Evolutionary conservation across 2,797 vertebrate species (phyloP).

Genomic region (Gymnothorax reevesii): DNA sequence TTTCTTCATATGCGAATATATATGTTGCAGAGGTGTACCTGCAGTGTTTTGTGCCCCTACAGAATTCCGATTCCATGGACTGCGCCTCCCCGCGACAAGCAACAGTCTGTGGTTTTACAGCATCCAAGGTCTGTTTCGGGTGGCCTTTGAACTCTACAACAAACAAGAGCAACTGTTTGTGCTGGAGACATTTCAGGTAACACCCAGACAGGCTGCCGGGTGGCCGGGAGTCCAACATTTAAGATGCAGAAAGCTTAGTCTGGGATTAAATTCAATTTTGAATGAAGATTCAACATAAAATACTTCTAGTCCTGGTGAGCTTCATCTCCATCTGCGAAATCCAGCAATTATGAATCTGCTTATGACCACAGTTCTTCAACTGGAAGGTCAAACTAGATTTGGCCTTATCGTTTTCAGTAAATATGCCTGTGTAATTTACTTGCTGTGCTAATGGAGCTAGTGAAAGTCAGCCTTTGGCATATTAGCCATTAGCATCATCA

Average conservation of each 20-base stretch:
- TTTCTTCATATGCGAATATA: background rate
- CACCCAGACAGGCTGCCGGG: too few relatives aligned
- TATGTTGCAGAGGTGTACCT: background rate
- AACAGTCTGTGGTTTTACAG: constrained; percentile 84
- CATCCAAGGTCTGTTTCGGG: constrained; percentile 78
- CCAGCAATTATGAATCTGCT: too few relatives aligned
- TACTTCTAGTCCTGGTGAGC: too few relatives aligned
- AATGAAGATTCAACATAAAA: too few relatives aligned
- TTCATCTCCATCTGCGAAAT: too few relatives aligned
- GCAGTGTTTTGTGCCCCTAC: constrained; percentile 10
- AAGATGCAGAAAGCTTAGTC: too few relatives aligned
- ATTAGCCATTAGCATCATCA: background rate
- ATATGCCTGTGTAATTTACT: background rate
- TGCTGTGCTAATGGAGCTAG: background rate
- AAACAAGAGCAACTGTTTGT: constrained; percentile 76
- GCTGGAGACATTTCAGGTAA: constrained; percentile 78
- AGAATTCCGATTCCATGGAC: constrained; percentile 75
- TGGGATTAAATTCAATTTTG: too few relatives aligned
- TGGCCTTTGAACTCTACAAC: constrained; percentile 78
- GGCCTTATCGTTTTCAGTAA: too few relatives aligned
- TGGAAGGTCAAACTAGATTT: too few relatives aligned
- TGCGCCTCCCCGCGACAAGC: constrained; percentile 66
- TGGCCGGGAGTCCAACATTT: constrained; percentile 12
- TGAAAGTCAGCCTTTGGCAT: background rate
- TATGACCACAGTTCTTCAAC: too few relatives aligned